Evolutionary conservation across 1,140 invertebrate species (phyloP), one percentile per base, ranked within the genome.

Genomic region (Drosophila gunungcola): DNA sequence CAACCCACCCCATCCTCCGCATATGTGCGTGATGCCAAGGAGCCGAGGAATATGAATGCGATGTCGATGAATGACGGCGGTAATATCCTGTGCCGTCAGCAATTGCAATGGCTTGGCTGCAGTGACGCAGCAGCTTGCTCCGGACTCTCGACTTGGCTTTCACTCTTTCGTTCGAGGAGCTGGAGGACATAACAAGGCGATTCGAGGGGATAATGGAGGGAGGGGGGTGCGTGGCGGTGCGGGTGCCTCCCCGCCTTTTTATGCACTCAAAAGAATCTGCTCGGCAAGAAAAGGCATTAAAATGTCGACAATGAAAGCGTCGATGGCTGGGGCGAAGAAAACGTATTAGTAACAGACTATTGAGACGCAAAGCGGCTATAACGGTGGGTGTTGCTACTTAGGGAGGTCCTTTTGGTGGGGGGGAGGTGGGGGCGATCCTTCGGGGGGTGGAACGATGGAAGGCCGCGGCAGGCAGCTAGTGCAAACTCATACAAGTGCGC

Each of bases 281-380:
- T 74, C 64, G 62, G 83, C 79, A 88, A 75, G 83, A 83, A 78
- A 88, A 89, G 76, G 83, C 83, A 88, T 88, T 88, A 88, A 88
- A 88, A 89, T 86, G 84, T 81, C 79, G 80, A 53, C 79, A 83
- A 52, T 70, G 73, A 77, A 77, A 58, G 68, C 68, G 75, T 79
- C 67, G 56, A 49, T 38, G 57, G 69, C 36, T 54, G 49, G 27
- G 42, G 48, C 34, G 73, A 67, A 54, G 62, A 76, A 88, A 88
- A 88, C 83, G 83, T 88, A 88, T 88, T 88, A 88, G 83, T 88
- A 88, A 88, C 83, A 89, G 84, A 86, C 82, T 86, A 86, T 86
- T 86, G 82, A 86, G 82, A 82, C 75, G 83, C 80, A 80, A 77
- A 80, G 81, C 84, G 82, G 55, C 52, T 63, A 62, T 55, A 60